phyloP scores from a whole-genome alignment of 2,888 invertebrate genomes.

The Polymixis lichenea region DNA sequence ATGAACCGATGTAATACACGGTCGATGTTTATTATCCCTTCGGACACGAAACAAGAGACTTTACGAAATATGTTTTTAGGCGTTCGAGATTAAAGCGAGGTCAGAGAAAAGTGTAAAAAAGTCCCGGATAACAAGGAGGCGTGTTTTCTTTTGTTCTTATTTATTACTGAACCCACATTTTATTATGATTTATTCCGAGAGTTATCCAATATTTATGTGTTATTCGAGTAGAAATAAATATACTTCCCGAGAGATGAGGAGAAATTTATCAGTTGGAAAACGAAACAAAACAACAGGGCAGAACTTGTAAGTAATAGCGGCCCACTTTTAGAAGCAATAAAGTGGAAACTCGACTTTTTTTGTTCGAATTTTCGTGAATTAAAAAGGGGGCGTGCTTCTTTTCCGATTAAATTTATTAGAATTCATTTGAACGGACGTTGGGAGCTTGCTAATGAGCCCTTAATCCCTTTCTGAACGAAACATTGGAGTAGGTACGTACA shows the following conservation, averaged over 20 bases:
- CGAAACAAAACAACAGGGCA: slow-evolving; percentile 54
- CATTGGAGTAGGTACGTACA: slow-evolving; percentile 13
- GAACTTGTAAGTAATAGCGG: slow-evolving; percentile 65
- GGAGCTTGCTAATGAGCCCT: slow-evolving; percentile 81
- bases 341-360: slow-evolving; percentile 70
- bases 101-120: slow-evolving; percentile 50
- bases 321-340: slow-evolving; percentile 75
- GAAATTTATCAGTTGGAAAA: slow-evolving; percentile 48
- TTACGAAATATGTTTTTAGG: slow-evolving; percentile 49
- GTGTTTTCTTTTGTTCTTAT: slow-evolving; percentile 46
- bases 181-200: slow-evolving; percentile 53
- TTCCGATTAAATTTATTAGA: slow-evolving; percentile 86
- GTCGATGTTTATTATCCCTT: slow-evolving; percentile 47
- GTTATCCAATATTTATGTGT: slow-evolving; percentile 50
- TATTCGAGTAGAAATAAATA: slow-evolving; percentile 54
- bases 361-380: slow-evolving; percentile 74
- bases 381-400: slow-evolving; percentile 75
- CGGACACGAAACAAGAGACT: slow-evolving; percentile 29
- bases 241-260: slow-evolving; percentile 26
- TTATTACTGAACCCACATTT: slow-evolving; percentile 49
- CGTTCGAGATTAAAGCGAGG: slow-evolving; percentile 44
- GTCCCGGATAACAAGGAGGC: slow-evolving; percentile 32
- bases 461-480: slow-evolving; percentile 74
- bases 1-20: slow-evolving; percentile 29
- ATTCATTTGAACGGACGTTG: slow-evolving; percentile 81